Conservation (phyloP, 2,888 invertebrate genomes). For the Rotaria macrura region DNA sequence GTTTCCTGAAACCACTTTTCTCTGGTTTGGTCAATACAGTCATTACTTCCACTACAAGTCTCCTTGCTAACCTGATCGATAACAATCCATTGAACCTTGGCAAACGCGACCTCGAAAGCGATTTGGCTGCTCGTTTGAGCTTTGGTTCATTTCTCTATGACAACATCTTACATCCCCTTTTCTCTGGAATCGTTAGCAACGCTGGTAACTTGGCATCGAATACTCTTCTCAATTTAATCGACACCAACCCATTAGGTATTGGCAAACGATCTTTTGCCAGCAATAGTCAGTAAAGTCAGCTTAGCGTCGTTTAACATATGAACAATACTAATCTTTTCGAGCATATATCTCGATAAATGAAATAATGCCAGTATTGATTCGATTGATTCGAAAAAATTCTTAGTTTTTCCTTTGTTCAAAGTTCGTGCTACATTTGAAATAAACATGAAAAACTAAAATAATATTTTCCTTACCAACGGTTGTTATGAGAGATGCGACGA, state of each 20-base stretch:
- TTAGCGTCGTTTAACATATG: not conserved
- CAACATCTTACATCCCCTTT: not conserved
- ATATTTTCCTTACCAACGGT: not conserved
- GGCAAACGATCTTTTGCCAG: too few species aligned
- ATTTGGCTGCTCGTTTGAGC: too few species aligned
- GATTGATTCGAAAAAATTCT: not conserved
- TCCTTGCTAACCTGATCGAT: not conserved
- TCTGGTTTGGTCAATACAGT: not conserved
- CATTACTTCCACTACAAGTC: not conserved
- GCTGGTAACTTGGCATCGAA: not conserved
- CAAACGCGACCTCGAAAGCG: not conserved
- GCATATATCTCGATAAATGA: not conserved
- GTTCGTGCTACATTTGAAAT: not conserved
- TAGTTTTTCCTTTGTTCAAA: not conserved
- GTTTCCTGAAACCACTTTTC: not conserved
- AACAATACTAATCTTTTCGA: not conserved
- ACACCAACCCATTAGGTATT: not conserved
- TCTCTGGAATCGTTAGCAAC: not conserved
- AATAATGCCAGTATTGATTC: not conserved
- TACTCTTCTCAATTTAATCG: not conserved
- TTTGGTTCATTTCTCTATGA: conserved; percentile 6
- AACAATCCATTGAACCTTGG: not conserved
- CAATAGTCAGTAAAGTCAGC: not conserved
- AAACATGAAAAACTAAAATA: too few species aligned
- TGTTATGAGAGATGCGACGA: not conserved